Conservation (phyloP, 2,797 vertebrate species). For the Lagothrix lagotricha region DNA sequence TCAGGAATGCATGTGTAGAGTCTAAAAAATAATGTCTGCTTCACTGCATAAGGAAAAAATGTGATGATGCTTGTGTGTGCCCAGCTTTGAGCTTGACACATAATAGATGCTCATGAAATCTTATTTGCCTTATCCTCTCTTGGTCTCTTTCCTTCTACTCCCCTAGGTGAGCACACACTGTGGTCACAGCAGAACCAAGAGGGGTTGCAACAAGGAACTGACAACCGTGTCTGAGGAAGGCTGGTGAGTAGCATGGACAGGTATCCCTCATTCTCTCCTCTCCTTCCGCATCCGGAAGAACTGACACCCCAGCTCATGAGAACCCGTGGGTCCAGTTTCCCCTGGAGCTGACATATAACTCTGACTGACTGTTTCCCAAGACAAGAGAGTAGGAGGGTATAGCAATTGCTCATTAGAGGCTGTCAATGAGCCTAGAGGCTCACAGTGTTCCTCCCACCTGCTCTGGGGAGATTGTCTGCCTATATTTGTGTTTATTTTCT, state of each 20-base stretch:
- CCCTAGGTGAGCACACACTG: too few species aligned
- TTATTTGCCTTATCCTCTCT: not conserved
- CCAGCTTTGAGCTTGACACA: not conserved
- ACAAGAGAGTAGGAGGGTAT: not conserved
- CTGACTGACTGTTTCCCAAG: not conserved
- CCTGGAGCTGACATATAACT: not conserved
- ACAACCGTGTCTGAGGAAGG: not conserved
- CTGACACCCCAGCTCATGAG: not conserved
- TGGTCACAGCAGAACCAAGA: too few species aligned
- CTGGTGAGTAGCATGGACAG: not conserved
- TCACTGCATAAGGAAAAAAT: not conserved
- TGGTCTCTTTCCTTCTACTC: not conserved
- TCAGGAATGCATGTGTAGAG: not conserved
- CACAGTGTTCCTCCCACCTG: not conserved
- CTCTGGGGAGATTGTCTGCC: not conserved
- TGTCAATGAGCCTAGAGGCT: not conserved
- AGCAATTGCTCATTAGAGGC: not conserved
- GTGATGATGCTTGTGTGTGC: not conserved
- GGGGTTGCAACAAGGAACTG: not conserved
- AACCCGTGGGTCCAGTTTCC: not conserved
- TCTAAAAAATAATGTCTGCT: not conserved
- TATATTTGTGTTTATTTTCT: not conserved
- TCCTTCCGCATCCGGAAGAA: not conserved
- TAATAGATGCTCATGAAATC: not conserved
- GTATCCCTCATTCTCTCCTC: not conserved